A percentile compares a stretch with the other conserved stretches of the same genome.
Evolutionary conservation across 2,888 invertebrate genomes (phyloP).

Genomic region (Cataglyphis rosenhaueri): DNA sequence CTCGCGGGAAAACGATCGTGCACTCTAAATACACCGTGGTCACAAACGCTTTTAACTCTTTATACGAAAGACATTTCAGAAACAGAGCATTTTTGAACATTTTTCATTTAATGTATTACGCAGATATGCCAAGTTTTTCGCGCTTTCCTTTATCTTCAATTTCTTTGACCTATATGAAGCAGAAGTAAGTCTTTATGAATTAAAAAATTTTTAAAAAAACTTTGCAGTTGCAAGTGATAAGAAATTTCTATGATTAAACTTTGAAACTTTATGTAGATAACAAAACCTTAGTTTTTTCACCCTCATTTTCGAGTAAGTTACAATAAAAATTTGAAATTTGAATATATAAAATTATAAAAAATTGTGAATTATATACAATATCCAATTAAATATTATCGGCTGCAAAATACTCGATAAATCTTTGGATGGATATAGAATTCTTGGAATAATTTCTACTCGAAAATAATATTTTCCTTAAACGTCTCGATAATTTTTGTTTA

Average conservation of each 20-base stretch:
- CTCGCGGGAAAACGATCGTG: slow-evolving; percentile 32
- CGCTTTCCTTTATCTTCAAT: not conserved
- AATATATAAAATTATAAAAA: not conserved
- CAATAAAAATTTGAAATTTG: not conserved
- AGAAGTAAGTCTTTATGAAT: not conserved
- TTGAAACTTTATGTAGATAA: not conserved
- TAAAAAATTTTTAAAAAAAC: not conserved
- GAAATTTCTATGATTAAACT: not conserved
- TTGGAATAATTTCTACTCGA: not conserved
- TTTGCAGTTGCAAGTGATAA: not conserved
- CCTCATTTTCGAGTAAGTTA: not conserved
- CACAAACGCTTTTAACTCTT: slow-evolving; percentile 7
- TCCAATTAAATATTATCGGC: not conserved
- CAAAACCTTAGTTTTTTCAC: not conserved
- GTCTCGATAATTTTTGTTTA: not conserved
- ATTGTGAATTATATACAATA: not conserved
- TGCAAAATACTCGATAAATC: not conserved
- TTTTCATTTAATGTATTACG: not conserved
- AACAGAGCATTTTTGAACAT: not conserved
- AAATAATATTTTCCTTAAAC: not conserved
- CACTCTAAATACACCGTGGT: slow-evolving; percentile 32
- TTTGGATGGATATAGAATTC: not conserved
- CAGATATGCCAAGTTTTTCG: not conserved
- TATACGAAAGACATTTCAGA: not conserved
- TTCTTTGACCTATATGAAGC: not conserved